Conservation (phyloP, 2,888 invertebrate genomes). For the Scaptodrosophila latifasciaeformis region DNA sequence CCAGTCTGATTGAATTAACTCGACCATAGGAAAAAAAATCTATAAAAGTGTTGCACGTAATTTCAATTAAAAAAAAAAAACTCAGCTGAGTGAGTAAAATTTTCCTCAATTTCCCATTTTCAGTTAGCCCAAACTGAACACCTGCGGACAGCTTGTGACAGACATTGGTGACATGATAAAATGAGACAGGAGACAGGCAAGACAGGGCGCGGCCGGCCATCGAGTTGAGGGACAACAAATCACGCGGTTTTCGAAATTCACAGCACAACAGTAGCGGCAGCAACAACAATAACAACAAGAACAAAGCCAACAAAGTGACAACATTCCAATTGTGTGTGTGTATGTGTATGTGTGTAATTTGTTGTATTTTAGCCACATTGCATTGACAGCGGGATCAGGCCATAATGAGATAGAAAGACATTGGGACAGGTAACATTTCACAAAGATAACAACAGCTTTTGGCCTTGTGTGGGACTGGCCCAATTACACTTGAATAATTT, state of each 20-base stretch:
- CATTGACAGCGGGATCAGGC: too few relatives aligned
- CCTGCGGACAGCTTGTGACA: background rate
- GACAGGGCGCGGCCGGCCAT: too few relatives aligned
- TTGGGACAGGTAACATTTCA: too few relatives aligned
- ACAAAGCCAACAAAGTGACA: background rate
- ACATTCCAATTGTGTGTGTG: background rate
- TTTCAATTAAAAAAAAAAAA: constrained; percentile 23
- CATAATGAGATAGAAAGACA: too few relatives aligned
- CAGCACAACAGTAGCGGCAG: background rate
- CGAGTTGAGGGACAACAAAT: constrained; percentile 1
- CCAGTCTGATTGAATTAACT: constrained; percentile 23
- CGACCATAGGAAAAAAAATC: constrained; percentile 3
- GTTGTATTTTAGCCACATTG: too few relatives aligned
- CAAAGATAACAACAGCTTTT: too few relatives aligned
- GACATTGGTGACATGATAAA: constrained; percentile 6
- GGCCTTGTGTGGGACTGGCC: too few relatives aligned
- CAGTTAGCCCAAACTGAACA: background rate
- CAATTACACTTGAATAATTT: too few relatives aligned
- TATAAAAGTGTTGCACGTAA: constrained; percentile 21
- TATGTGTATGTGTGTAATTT: background rate
- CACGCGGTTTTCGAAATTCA: background rate
- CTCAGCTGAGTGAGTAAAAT: too few relatives aligned
- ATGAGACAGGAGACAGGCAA: too few relatives aligned
- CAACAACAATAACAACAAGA: background rate
- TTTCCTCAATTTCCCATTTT: too few relatives aligned